These are phyloP conservation scores for Eubasilissa regina DNA, from an alignment of 1,140 invertebrate species.

Conservation along the genomic window DNA sequence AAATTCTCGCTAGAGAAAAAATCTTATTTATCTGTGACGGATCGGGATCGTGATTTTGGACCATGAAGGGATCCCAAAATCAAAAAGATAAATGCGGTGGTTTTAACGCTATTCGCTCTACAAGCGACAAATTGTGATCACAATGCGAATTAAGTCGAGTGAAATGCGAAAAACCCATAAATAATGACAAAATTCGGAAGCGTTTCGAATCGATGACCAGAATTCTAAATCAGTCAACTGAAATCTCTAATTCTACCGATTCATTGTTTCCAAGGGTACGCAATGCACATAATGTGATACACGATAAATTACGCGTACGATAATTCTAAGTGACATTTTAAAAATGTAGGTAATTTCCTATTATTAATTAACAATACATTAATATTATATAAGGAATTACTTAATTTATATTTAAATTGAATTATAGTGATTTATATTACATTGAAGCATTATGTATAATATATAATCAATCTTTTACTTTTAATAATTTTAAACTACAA, in stretches of 20 bases:
- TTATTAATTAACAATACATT: too few relatives aligned
- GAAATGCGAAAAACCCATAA: conserved; percentile 30
- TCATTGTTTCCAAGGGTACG: not conserved
- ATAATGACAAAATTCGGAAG: conserved; percentile 21
- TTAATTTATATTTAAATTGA: too few relatives aligned
- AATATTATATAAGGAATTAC: too few relatives aligned
- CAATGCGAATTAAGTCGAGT: conserved; percentile 28
- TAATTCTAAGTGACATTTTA: too few relatives aligned
- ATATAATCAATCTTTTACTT: too few relatives aligned
- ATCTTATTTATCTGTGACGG: conserved; percentile 13
- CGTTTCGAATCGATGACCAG: conserved; percentile 19
- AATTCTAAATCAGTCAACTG: conserved; percentile 9
- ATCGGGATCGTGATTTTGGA: not conserved
- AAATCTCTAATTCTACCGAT: conserved; percentile 10
- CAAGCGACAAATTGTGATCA: conserved; percentile 7
- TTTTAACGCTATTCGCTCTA: conserved; percentile 3
- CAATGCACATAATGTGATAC: too few relatives aligned
- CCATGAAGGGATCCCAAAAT: conserved; percentile 14
- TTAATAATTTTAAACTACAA: too few relatives aligned
- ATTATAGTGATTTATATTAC: too few relatives aligned
- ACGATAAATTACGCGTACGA: too few relatives aligned
- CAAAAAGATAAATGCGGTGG: conserved; percentile 12
- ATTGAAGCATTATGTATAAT: too few relatives aligned
- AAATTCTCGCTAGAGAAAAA: not conserved
- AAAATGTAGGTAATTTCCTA: too few relatives aligned